A percentile compares a stretch with the other conserved stretches of the same genome.
Evolutionary conservation across 2,888 invertebrate species (phyloP).

Genomic region (Aphidius colemani): DNA sequence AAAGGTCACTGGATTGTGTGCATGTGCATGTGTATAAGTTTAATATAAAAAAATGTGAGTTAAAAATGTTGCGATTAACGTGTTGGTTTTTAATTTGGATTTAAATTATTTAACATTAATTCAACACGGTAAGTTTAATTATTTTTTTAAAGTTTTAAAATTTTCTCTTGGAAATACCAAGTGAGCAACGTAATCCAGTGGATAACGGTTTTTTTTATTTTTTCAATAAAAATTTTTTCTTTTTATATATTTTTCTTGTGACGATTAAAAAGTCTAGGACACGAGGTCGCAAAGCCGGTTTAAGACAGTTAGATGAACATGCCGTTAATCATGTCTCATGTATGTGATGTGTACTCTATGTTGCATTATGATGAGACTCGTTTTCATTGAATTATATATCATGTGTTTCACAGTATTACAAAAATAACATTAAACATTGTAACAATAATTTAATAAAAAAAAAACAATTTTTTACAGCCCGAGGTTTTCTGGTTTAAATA

Average conservation of each 20-base stretch:
- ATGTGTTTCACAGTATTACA: background rate
- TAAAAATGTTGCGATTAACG: no score
- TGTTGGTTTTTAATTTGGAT: no score
- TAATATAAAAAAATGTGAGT: background rate
- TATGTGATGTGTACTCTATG: constrained; percentile 14
- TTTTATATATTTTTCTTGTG: constrained; percentile 25
- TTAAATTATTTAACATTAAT: no score
- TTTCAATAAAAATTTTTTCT: constrained; percentile 38
- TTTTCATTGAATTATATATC: background rate
- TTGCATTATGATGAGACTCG: no score
- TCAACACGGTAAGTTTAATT: no score
- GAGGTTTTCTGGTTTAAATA: background rate
- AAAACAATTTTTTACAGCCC: constrained; percentile 3
- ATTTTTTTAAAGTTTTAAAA: background rate
- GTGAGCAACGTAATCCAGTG: constrained; percentile 50
- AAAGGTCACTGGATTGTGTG: no score
- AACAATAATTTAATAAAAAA: background rate
- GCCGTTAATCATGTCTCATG: constrained; percentile 28
- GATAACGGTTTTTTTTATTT: constrained; percentile 49
- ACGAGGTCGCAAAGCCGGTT: constrained; percentile 37
- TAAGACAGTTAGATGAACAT: constrained; percentile 30
- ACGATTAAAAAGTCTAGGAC: constrained; percentile 51
- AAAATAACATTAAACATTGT: background rate
- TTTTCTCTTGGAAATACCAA: constrained; percentile 42
- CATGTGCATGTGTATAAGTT: background rate